Conservation (phyloP, 2,113 vertebrate genomes). For the Chaetodon auriga region DNA sequence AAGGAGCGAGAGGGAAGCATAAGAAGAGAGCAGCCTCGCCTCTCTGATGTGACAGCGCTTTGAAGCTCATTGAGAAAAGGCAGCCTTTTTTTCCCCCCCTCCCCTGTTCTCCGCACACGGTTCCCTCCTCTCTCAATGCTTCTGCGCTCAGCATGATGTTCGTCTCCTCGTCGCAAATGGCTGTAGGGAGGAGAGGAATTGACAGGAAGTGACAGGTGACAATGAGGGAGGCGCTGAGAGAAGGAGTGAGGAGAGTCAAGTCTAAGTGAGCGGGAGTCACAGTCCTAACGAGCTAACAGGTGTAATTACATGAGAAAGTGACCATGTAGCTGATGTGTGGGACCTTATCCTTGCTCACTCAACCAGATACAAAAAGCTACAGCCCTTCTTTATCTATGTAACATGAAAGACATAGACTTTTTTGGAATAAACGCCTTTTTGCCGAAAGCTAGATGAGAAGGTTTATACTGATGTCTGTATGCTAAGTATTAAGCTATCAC, state of each 20-base stretch:
- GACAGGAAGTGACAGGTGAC: conserved; percentile 50
- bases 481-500: not conserved
- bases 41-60: conserved; percentile 59
- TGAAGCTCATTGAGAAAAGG: conserved; percentile 67
- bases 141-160: conserved; percentile 19
- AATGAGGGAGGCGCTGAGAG: conserved; percentile 1
- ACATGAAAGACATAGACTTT: not conserved
- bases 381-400: not conserved
- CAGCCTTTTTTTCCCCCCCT: conserved; percentile 2
- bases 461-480: not conserved
- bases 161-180: conserved; percentile 28
- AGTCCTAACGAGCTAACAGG: conserved; percentile 32
- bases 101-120: conserved; percentile 16
- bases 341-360: not conserved
- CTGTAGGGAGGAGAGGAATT: conserved; percentile 32
- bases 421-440: not conserved
- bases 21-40: conserved; percentile 23
- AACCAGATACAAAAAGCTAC: not conserved
- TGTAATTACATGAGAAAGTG: conserved; percentile 13
- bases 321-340: not conserved
- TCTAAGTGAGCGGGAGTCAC: conserved; percentile 9
- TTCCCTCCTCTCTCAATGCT: conserved; percentile 20
- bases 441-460: not conserved
- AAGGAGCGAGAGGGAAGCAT: conserved; percentile 3
- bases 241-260: not conserved